Conservation (phyloP, 2,888 invertebrate species). For the Thymelicus acteon region DNA sequence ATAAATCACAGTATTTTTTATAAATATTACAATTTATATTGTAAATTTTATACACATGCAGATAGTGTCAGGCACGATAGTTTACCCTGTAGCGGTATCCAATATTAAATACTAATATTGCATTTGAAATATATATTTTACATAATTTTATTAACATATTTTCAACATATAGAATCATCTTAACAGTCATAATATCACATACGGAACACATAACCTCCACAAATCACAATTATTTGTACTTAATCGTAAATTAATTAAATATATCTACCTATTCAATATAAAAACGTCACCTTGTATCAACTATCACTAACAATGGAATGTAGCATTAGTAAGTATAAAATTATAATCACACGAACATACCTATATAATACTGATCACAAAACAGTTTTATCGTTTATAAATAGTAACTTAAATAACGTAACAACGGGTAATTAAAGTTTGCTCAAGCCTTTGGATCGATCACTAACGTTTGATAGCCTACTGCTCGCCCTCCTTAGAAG, state of each 20-base stretch:
- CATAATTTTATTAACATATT: neutral
- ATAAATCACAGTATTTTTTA: constrained; percentile 39
- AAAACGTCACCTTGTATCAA: constrained; percentile 59
- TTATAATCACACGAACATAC: constrained; percentile 48
- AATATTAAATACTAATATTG: neutral
- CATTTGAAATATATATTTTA: neutral
- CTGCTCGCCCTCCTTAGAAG: constrained; percentile 44
- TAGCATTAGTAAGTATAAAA: constrained; percentile 45
- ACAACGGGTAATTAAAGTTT: constrained; percentile 26
- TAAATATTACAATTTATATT: constrained; percentile 23
- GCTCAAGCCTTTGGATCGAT: constrained; percentile 25
- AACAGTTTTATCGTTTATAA: constrained; percentile 41
- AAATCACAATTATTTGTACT: constrained; percentile 42
- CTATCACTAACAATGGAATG: constrained; percentile 58
- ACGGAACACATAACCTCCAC: constrained; percentile 7
- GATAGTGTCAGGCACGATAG: constrained; percentile 42
- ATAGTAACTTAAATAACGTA: constrained; percentile 29
- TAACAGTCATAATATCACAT: constrained; percentile 31
- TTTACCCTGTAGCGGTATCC: constrained; percentile 45
- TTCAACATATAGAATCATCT: constrained; percentile 1
- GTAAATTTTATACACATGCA: constrained; percentile 26
- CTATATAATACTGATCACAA: constrained; percentile 75
- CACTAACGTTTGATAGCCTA: constrained; percentile 25
- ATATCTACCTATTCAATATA: constrained; percentile 38
- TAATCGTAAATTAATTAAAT: constrained; percentile 46